Evolutionary conservation across 2,888 invertebrate species (phyloP), one percentile per base, ranked within the genome.

Genomic region (Sinodicranocentrus sp.): DNA sequence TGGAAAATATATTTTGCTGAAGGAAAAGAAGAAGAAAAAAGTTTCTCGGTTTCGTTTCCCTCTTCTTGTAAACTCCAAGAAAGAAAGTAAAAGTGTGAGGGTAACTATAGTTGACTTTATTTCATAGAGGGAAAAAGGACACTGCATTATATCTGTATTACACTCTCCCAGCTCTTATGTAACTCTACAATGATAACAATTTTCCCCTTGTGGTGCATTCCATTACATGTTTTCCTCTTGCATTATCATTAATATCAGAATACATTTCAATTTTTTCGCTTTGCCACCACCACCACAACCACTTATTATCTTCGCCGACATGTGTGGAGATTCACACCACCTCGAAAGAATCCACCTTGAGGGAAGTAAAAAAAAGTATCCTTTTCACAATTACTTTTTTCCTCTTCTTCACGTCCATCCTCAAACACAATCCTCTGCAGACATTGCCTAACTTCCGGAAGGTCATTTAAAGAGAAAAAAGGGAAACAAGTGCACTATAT

Each of bases 391-490:
- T 10, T 33, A 6, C 48, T n/a, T n/a, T 48, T n/a, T 33, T 15
- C 15, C 48, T 48, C 17, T 15, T 48, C 17, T 48, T 48, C 48
- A 10, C 15, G 8, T 13, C n/a, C 48, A 17, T 48, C 5, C 17
- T 48, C 17, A 13, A 6, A 39, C 48, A 5, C 48, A 15, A 3
- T 15, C n/a, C 48, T n/a, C 15, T 48, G 39, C 39, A 17, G 15
- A 48, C 48, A 48, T n/a, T 76, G 33, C 17, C 63, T 43, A 75
- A 75, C 75, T 75, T 76, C 52, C 65, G 63, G 65, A 76, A 76
- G 76, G 76, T 76, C 76, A 76, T 65, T 76, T 75, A 61, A 33
- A 10, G 33, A 33, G 33, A 10, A 33, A 33, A 33, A 10, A 33
- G 33, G 10, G 33, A 33, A 33, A 48, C 5, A 48, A 48, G n/a